These are phyloP conservation scores for Centropyge bicolor DNA, from an alignment of 2,797 vertebrate species.

Conservation along the genomic window DNA sequence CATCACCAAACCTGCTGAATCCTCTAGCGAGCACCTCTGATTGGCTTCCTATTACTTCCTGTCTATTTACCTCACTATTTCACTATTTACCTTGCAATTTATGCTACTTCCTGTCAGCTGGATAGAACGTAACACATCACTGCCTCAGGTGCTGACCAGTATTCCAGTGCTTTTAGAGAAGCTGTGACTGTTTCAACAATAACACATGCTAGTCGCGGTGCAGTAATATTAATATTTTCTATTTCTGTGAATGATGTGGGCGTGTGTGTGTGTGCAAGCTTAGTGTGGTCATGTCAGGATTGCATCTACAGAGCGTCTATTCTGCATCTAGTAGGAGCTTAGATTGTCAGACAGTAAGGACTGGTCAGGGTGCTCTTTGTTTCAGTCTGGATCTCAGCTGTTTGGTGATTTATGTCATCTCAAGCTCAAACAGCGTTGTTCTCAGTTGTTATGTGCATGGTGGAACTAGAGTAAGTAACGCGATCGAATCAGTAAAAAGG, in stretches of 20 bases:
- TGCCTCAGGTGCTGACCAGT: constrained; percentile 20
- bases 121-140: constrained; percentile 52
- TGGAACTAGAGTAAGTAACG: neutral
- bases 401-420: neutral
- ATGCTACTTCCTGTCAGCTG: constrained; percentile 43
- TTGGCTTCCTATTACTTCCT: constrained; percentile 72
- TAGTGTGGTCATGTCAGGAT: constrained; percentile 11
- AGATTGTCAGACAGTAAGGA: neutral
- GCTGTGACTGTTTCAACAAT: constrained; percentile 33
- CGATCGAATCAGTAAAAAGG: neutral
- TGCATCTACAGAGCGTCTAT: constrained; percentile 19
- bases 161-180: constrained; percentile 45
- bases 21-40: constrained; percentile 68
- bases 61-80: constrained; percentile 60
- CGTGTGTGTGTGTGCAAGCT: constrained; percentile 53
- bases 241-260: constrained; percentile 27
- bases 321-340: neutral
- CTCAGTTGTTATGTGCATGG: neutral
- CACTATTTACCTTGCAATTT: constrained; percentile 42
- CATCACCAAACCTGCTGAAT: constrained; percentile 67
- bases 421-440: neutral
- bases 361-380: neutral
- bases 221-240: constrained; percentile 33
- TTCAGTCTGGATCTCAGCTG: neutral
- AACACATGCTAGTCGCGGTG: constrained; percentile 40